Conservation (phyloP, 2,113 vertebrate species). For the Lonchura striata region DNA sequence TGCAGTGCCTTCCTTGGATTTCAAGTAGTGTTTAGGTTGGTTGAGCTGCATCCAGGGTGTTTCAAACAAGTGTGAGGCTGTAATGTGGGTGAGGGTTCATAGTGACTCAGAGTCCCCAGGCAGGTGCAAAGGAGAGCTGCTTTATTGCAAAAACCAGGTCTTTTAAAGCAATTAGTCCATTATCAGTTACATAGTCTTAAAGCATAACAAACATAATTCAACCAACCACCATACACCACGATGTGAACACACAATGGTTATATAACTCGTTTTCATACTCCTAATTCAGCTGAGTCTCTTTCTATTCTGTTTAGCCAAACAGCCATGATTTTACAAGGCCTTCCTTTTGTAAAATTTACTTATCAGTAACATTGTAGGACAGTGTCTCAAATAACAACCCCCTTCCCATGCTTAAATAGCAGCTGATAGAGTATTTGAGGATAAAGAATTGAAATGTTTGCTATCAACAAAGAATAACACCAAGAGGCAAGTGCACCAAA, state of each 20-base stretch:
- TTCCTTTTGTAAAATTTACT: not conserved
- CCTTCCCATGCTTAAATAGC: not conserved
- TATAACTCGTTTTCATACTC: not conserved
- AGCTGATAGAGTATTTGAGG: not conserved
- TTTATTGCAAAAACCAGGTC: not conserved
- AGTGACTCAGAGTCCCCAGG: not conserved
- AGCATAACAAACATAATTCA: not conserved
- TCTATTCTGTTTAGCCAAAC: not conserved
- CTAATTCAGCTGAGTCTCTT: not conserved
- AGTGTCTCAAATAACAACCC: not conserved
- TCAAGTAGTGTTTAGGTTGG: not conserved
- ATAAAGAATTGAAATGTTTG: not conserved
- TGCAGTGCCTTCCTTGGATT: not conserved
- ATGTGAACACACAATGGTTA: not conserved
- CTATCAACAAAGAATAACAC: not conserved
- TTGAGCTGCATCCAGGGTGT: not conserved
- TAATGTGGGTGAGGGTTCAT: not conserved
- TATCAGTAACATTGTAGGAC: not conserved
- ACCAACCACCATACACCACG: accelerated
- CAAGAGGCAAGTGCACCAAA: not conserved
- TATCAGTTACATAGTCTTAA: not conserved
- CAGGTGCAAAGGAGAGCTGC: not conserved
- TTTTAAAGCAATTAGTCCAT: not conserved
- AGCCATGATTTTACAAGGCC: not conserved
- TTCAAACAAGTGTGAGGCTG: not conserved